These are phyloP conservation scores for Sycophila texana DNA, from an alignment of 2,888 invertebrate species.

Conservation along the genomic window DNA sequence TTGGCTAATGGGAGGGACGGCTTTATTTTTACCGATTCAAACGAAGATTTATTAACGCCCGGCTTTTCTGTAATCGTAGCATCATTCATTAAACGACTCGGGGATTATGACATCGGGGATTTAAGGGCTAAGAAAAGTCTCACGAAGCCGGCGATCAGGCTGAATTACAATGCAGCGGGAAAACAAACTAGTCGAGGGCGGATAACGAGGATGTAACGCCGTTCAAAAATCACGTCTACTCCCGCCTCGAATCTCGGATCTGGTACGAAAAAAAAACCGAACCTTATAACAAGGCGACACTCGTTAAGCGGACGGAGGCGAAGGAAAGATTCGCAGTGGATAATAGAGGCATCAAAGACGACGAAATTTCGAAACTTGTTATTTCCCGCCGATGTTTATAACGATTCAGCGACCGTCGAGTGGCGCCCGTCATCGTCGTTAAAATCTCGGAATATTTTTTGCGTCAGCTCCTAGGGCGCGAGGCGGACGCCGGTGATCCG, in stretches of 20 bases:
- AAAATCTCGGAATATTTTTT: constrained; percentile 45
- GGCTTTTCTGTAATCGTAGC: no score
- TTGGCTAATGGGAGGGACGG: background rate
- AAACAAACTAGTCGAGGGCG: no score
- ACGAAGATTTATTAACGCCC: no score
- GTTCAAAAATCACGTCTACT: constrained; percentile 10
- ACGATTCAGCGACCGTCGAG: constrained; percentile 1
- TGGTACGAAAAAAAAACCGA: background rate
- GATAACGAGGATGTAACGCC: constrained; percentile 6
- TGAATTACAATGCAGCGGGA: no score
- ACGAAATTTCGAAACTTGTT: constrained; percentile 35
- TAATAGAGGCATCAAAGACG: constrained; percentile 22
- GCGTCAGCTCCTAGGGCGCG: constrained; percentile 14
- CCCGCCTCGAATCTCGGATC: no score
- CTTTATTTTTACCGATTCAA: background rate
- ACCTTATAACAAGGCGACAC: background rate
- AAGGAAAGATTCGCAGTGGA: background rate
- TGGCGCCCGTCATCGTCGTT: constrained; percentile 31
- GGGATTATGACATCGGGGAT: constrained; percentile 17
- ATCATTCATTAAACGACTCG: constrained; percentile 25
- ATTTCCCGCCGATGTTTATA: constrained; percentile 27
- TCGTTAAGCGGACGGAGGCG: constrained; percentile 21
- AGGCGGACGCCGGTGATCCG: constrained; percentile 27
- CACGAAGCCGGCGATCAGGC: background rate
- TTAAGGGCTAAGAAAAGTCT: background rate